Evolutionary conservation across 2,797 vertebrate genomes (phyloP).

Genomic region (Neopelma chrysocephalum): DNA sequence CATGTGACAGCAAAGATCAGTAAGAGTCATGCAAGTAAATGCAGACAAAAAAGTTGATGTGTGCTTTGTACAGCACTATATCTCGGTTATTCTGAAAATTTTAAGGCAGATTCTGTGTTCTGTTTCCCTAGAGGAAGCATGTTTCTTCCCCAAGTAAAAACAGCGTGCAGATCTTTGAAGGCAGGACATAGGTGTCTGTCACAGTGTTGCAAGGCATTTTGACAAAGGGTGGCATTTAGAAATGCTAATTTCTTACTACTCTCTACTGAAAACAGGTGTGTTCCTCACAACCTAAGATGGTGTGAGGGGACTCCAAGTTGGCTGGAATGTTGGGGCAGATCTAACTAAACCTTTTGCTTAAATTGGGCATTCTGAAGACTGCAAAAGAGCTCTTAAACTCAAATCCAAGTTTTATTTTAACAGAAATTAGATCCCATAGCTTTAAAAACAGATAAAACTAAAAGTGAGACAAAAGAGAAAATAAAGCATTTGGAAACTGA

Average conservation of each 20-base stretch:
- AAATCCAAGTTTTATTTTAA: neutral
- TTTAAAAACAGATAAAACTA: slow-evolving; percentile 33
- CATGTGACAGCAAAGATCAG: neutral
- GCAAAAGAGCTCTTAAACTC: neutral
- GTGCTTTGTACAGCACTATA: neutral
- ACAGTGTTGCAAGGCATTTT: neutral
- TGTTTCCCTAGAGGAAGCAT: neutral
- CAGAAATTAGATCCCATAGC: neutral
- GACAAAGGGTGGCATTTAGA: neutral
- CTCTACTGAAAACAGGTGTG: neutral
- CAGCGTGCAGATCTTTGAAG: neutral
- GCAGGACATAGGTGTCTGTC: neutral
- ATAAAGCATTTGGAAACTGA: neutral
- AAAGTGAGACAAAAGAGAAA: slow-evolving; percentile 12
- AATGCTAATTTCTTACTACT: neutral
- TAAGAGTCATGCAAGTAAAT: neutral
- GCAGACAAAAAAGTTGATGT: neutral
- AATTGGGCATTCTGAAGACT: neutral
- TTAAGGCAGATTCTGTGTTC: neutral
- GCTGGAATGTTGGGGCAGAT: neutral
- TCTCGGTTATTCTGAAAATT: neutral
- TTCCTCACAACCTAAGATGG: neutral
- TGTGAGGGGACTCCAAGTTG: neutral
- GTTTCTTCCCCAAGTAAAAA: neutral
- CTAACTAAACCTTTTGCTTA: neutral